These are phyloP conservation scores for Drosophila formosana DNA, from an alignment of 2,888 invertebrate genomes.

Conservation along the genomic window DNA sequence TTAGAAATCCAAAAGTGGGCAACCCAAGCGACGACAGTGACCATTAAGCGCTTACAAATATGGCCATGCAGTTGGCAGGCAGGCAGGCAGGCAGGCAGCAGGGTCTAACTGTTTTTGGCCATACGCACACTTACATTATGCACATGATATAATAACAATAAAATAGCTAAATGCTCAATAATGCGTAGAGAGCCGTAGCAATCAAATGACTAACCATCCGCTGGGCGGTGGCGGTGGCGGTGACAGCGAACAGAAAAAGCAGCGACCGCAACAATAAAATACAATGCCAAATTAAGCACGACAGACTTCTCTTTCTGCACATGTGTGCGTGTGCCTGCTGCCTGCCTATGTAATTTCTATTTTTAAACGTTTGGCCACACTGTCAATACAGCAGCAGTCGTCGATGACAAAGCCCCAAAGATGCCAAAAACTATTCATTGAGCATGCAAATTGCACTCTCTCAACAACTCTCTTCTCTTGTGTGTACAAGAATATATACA, in stretches of 20 bases:
- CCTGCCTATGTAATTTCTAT: conserved; percentile 58
- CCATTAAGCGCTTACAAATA: conserved; percentile 66
- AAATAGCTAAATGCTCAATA: conserved; percentile 68
- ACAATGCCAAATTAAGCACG: conserved; percentile 71
- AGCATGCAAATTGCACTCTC: conserved; percentile 40
- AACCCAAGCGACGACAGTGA: conserved; percentile 39
- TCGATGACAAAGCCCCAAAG: conserved; percentile 38
- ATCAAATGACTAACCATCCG: conserved; percentile 32
- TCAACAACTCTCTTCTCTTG: background rate
- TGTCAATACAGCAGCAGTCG: conserved; percentile 13
- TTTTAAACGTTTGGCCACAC: conserved; percentile 50
- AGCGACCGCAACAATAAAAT: conserved; percentile 48
- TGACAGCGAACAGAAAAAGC: conserved; percentile 26
- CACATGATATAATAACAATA: conserved; percentile 60
- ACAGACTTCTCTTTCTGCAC: conserved; percentile 31
- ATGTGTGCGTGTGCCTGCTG: conserved; percentile 10
- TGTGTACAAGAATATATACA: background rate
- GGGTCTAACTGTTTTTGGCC: conserved; percentile 66
- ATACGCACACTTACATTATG: conserved; percentile 52
- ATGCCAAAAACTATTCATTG: conserved; percentile 35
- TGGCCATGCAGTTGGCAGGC: conserved; percentile 59
- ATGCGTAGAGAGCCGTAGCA: conserved; percentile 53
- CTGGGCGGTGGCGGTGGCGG: conserved; percentile 38
- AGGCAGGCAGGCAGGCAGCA: conserved; percentile 34
- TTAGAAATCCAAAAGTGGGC: conserved; percentile 64